Percentiles rank a stretch among this genome's conserved stretches.
Conservation (phyloP, 2,888 invertebrate genomes). For the Harpalus rufipes region DNA sequence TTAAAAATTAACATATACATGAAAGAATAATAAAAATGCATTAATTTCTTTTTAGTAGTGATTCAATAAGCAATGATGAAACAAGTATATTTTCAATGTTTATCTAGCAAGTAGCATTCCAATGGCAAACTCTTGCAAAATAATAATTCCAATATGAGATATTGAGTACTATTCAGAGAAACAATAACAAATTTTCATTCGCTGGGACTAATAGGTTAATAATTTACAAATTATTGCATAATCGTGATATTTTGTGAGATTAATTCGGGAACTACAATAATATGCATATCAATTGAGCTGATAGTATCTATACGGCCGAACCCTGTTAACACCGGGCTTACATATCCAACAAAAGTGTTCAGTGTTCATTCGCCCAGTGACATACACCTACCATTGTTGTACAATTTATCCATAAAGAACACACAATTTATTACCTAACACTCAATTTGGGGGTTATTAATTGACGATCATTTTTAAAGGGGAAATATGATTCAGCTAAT, state of each 20-base stretch:
- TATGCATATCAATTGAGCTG: slow-evolving; percentile 52
- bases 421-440: slow-evolving; percentile 15
- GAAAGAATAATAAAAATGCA: no score
- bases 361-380: slow-evolving; percentile 10
- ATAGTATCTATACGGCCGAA: slow-evolving; percentile 46
- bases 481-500: neutral
- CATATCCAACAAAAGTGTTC: slow-evolving; percentile 42
- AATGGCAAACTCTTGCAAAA: neutral
- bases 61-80: no score
- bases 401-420: slow-evolving; percentile 20
- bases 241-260: slow-evolving; percentile 37
- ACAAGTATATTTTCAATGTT: no score
- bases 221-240: slow-evolving; percentile 43
- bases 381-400: neutral
- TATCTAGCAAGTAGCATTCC: no score
- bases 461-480: neutral
- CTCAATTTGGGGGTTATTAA: neutral
- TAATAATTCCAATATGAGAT: neutral
- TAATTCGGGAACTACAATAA: slow-evolving; percentile 50
- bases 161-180: neutral
- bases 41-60: no score
- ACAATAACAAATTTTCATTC: slow-evolving; percentile 37
- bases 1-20: no score
- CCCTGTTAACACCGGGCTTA: slow-evolving; percentile 48
- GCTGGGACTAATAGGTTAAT: slow-evolving; percentile 6